Evolutionary conservation across 2,113 vertebrate genomes (phyloP).

Genomic region (Piprites chloris): DNA sequence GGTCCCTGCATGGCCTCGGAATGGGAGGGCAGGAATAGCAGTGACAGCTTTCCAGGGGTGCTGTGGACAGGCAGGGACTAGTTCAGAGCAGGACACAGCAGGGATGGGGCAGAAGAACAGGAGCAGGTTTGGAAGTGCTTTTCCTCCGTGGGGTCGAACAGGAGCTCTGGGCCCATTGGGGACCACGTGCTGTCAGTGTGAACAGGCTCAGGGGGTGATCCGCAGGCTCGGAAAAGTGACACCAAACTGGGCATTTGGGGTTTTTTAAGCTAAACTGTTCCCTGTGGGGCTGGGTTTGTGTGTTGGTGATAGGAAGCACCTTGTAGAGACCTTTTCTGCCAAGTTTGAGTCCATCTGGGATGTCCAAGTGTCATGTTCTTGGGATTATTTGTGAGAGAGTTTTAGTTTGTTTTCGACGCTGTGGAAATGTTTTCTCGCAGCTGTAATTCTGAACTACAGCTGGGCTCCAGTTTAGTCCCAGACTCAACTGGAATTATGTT

Average conservation of each 20-base stretch:
- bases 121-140: background rate
- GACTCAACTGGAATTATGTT: background rate
- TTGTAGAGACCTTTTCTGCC: background rate
- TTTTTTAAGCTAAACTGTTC: background rate
- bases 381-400: background rate
- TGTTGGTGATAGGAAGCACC: background rate
- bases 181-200: fast-evolving
- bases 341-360: too few species aligned
- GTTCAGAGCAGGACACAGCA: background rate
- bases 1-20: background rate
- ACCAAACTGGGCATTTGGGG: background rate
- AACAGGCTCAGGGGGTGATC: background rate
- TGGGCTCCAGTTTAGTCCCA: background rate
- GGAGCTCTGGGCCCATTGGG: background rate
- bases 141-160: background rate
- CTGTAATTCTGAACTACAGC: background rate
- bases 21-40: background rate
- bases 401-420: background rate
- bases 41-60: fast-evolving
- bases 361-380: background rate
- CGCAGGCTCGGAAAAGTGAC: background rate
- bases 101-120: background rate
- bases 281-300: background rate
- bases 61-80: background rate
- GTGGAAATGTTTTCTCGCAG: background rate